Conservation (phyloP, 2,888 invertebrate species). For the Agrypnus murinus region DNA sequence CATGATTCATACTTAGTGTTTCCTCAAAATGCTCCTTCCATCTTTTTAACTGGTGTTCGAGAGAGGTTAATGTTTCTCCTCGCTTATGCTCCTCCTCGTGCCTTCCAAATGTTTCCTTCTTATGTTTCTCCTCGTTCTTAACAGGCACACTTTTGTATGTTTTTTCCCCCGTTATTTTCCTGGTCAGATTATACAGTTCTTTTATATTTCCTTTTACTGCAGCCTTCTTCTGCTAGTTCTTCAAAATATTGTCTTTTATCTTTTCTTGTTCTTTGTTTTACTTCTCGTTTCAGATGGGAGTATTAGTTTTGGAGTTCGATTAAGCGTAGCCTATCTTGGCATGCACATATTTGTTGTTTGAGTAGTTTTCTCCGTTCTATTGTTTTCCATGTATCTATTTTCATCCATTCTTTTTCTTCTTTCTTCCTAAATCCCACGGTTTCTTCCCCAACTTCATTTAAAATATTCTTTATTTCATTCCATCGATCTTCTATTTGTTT, state of each 20-base stretch:
- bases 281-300: not conserved
- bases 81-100: too few species aligned
- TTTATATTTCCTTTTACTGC: constrained; percentile 4
- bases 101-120: too few species aligned
- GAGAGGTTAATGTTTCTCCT: too few species aligned
- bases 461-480: not conserved
- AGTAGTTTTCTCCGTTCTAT: not conserved
- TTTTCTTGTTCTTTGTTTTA: not conserved
- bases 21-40: too few species aligned
- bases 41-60: too few species aligned
- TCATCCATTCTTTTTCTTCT: not conserved
- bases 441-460: not conserved
- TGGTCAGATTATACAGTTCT: not conserved
- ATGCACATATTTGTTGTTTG: not conserved
- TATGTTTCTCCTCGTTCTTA: too few species aligned
- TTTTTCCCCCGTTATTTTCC: not conserved
- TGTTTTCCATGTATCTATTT: not conserved
- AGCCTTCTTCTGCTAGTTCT: constrained; percentile 3
- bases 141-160: not conserved
- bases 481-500: not conserved
- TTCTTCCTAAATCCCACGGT: not conserved
- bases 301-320: not conserved
- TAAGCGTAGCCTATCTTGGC: not conserved
- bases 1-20: too few species aligned
- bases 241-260: not conserved